A percentile compares a stretch with the other conserved stretches of the same genome.
These are phyloP conservation scores for Eptatretus atami DNA, from an alignment of 2,797 vertebrate species.

Conservation along the genomic window DNA sequence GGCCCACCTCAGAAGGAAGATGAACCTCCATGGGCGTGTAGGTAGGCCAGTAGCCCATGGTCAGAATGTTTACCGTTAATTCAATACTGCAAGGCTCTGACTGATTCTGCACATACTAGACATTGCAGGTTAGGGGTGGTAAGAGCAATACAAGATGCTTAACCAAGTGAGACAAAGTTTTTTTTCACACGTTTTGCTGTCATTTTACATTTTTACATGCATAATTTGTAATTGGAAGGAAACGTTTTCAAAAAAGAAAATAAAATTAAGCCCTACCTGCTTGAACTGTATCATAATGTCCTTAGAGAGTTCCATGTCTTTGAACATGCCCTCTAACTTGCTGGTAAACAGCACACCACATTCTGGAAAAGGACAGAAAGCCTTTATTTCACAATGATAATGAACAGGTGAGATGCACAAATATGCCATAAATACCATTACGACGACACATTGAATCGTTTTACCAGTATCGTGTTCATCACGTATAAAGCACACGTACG, in stretches of 20 bases:
- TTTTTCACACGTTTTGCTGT: not conserved
- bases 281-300: slow-evolving; percentile 99
- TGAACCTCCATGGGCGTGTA: slow-evolving; percentile 96
- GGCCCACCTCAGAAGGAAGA: slow-evolving; percentile 54
- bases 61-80: slow-evolving; percentile 92
- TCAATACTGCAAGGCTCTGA: slow-evolving; percentile 96
- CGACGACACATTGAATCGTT: too few species aligned
- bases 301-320: slow-evolving; percentile 99
- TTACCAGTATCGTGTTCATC: not conserved
- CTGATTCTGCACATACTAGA: slow-evolving; percentile 91
- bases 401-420: not conserved
- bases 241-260: too few species aligned
- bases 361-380: slow-evolving; percentile 22
- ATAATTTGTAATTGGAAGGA: too few species aligned
- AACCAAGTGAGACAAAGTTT: not conserved
- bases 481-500: slow-evolving; percentile 9
- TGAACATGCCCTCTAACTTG: slow-evolving; percentile 98
- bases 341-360: slow-evolving; percentile 97
- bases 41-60: slow-evolving; percentile 98
- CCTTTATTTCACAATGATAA: slow-evolving; percentile 8
- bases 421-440: too few species aligned
- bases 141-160: not conserved
- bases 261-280: slow-evolving; percentile 28
- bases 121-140: not conserved
- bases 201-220: too few species aligned